Base-by-base conservation (phyloP, 2,888 invertebrate species). In the Antheraea assamensis region DNA sequence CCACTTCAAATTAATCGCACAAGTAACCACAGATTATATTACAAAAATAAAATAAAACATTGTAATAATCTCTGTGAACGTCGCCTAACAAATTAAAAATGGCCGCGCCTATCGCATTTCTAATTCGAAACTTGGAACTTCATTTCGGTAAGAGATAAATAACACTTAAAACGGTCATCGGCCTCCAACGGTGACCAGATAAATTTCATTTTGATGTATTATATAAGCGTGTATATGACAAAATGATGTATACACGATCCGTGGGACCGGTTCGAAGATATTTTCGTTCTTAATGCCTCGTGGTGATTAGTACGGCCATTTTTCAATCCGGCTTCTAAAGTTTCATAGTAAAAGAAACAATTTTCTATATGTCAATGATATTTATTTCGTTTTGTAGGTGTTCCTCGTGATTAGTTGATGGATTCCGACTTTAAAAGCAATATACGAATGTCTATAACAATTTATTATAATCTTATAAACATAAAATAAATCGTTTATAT, bases 191-290 rank as follows among this genome's bases (percentile, higher is more conserved):
- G 81, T 89, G 92, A 91, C 88, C 90, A 89, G 85, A 92, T 92
- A 92, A 92, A 93, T 92, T 88, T 91, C 84, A 77, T 78, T 82
- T 89, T 88, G 90, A 91, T 89, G 88, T 87, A 92, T 91, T 91
- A 89, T 87, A 88, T 90, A 90, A 90, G 85, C 86, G 82, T 85
- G 87, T 87, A 85, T 87, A 87, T 80, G 85, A 84, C 86, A 86
- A 87, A 88, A 90, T 91, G 91, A 92, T 91, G 90, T 82, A 66
- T 75, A 58, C 70, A 52, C 75, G 68, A 75, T 71, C 35, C 72
- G 35, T 66, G 35, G 17, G 85, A 89, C 90, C 87, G 87, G 90
- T 91, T 85, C 75, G 79, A 77, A 82, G 87, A 88, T 87, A 86
- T 90, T 42, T 42, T 13, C 85, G 87, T 85, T 83, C 86, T 89